phyloP scores from a whole-genome alignment of 2,113 vertebrate genomes.

The Tragelaphus strepsiceros region DNA sequence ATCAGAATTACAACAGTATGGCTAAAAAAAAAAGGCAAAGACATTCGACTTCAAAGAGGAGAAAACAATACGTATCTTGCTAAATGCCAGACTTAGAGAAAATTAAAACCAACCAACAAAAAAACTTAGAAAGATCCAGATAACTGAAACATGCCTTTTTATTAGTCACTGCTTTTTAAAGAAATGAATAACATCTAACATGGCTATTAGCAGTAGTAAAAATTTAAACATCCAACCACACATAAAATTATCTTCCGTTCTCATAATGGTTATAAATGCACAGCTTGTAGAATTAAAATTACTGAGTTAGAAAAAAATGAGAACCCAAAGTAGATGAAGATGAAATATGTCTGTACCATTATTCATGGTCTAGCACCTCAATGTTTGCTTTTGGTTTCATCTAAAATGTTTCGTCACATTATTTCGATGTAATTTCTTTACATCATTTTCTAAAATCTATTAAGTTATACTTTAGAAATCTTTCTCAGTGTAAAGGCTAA shows the following conservation, averaged over 20 bases:
- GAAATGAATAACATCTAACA: not conserved
- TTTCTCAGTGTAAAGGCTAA: not conserved
- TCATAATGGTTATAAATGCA: not conserved
- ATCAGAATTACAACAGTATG: not conserved
- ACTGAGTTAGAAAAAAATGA: not conserved
- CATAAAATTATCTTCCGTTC: not conserved
- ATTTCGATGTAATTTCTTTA: not conserved
- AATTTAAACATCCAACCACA: not conserved
- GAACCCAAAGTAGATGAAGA: not conserved
- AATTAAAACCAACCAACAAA: not conserved
- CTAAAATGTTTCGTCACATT: not conserved
- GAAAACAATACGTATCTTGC: not conserved
- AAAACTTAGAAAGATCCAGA: not conserved
- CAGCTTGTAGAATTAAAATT: not conserved
- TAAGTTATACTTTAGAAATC: not conserved
- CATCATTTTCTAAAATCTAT: not conserved
- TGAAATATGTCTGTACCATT: not conserved
- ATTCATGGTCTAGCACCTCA: not conserved
- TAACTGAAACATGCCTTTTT: not conserved
- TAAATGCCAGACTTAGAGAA: not conserved
- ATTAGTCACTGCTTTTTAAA: not conserved
- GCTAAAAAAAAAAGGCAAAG: not conserved
- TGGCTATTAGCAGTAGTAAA: not conserved
- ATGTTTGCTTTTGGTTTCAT: not conserved
- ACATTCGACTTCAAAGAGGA: not conserved